Evolutionary conservation across 2,888 invertebrate species (phyloP), one percentile per base, ranked within the genome.

Genomic region (Meandrusa payeni): DNA sequence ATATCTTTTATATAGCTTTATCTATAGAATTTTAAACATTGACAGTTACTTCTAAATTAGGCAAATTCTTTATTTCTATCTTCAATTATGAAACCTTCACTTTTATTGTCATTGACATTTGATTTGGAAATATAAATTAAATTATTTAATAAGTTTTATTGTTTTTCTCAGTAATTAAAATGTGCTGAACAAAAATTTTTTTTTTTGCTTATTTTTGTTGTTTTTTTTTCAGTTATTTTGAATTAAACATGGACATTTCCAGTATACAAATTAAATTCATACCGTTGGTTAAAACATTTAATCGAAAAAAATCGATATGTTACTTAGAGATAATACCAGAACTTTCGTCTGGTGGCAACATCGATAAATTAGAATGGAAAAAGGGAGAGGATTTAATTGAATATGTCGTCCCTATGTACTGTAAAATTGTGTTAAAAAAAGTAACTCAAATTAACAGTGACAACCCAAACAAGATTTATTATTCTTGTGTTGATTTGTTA

Each of bases 301-400:
- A 56, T 3, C 59, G 57, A 49, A 52, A 60, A 15, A 54, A 61
- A 38, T 68, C 71, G 1, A 70, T 67, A 38, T 81, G 68, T 48
- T 74, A 55, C 38, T 57, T 86, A 13, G 82, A 83, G 71, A 80
- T 86, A 39, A 58, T 77, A 28, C 85, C 86, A 5, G 70, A 79
- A 58, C 58, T 85, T 9, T 64, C 73, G 1, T 58, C 55, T 36
- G 51, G 76, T 29, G 54, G 76, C 55, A 80, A 83, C 42, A 50
- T 85, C 17, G 70, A 83, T 11, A 75, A 73, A 61, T 62, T 82
- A 20, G 51, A 69, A 48, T 80, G 75, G 76, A 70, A 54, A 39
- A 51, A 63, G n/a, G 57, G 68, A 45, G 59, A 64, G 1, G 59
- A 67, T 28, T 52, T 55, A 2, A 64, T 79, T 10, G 79, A 83